Evolutionary conservation across 1,140 invertebrate genomes (phyloP).

Genomic region (Adoxophyes honmai): DNA sequence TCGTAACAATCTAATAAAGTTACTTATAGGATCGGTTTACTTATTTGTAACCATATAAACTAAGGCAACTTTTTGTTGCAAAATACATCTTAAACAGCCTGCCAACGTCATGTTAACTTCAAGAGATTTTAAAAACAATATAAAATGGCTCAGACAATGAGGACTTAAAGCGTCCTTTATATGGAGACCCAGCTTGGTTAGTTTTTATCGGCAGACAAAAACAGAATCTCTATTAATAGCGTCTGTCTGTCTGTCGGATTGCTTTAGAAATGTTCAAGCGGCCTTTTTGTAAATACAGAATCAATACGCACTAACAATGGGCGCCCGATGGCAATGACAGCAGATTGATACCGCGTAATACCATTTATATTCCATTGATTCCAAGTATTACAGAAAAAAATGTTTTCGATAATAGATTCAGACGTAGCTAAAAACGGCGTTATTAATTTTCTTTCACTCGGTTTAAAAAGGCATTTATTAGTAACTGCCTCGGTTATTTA

Average conservation of each 20-base stretch:
- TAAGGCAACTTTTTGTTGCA: too few species aligned
- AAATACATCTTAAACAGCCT: background rate
- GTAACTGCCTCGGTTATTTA: background rate
- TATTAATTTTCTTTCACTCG: too few species aligned
- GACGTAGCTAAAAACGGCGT: too few species aligned
- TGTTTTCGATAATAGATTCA: too few species aligned
- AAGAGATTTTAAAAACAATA: constrained; percentile 1
- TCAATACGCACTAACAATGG: constrained; percentile 1
- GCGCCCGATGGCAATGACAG: background rate
- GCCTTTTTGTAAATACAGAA: background rate
- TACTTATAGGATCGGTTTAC: too few species aligned
- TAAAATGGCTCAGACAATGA: background rate
- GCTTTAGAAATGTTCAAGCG: background rate
- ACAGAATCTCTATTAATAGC: constrained; percentile 1
- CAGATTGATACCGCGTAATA: too few species aligned
- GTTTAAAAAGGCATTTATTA: too few species aligned
- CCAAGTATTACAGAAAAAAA: too few species aligned
- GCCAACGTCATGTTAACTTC: constrained; percentile 11
- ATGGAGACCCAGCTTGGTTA: background rate
- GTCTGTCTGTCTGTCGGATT: constrained; percentile 4
- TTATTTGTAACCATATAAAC: too few species aligned
- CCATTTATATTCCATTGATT: too few species aligned
- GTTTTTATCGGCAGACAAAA: constrained; percentile 5
- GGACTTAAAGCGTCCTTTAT: background rate
- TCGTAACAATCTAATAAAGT: too few species aligned